Conservation (phyloP, 2,797 vertebrate genomes). For the Pseudochromis fuscus region DNA sequence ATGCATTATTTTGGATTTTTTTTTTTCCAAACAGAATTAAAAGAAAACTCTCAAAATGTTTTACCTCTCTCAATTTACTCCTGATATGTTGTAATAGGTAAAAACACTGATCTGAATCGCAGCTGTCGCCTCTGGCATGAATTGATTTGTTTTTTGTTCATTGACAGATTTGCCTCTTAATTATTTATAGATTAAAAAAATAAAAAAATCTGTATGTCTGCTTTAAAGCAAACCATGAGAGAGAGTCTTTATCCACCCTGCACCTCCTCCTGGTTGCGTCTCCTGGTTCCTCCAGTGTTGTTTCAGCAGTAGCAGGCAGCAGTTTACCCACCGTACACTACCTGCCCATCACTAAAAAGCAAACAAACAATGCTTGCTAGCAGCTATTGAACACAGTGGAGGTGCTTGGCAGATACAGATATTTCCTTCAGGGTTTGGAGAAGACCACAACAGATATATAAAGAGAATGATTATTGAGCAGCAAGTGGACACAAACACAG, state of each 20-base stretch:
- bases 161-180: slow-evolving; percentile 42
- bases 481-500: background rate
- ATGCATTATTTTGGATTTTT: background rate
- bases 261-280: slow-evolving; percentile 10
- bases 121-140: slow-evolving; percentile 34
- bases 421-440: slow-evolving; percentile 5
- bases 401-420: slow-evolving; percentile 3
- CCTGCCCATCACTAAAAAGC: slow-evolving; percentile 12
- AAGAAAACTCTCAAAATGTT: no score
- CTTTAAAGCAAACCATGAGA: slow-evolving; percentile 31
- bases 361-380: slow-evolving; percentile 4
- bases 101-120: slow-evolving; percentile 18
- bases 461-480: background rate
- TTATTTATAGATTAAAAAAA: slow-evolving; percentile 44
- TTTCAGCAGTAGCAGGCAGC: slow-evolving; percentile 13
- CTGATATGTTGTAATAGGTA: slow-evolving; percentile 18
- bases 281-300: no score
- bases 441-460: background rate
- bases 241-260: slow-evolving; percentile 13
- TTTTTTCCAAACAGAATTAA: background rate
- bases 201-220: slow-evolving; percentile 29
- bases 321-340: slow-evolving; percentile 3
- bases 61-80: slow-evolving; percentile 13
- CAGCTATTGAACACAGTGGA: slow-evolving; percentile 5
- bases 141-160: slow-evolving; percentile 31